Base-by-base conservation (phyloP, 2,888 invertebrate species). In the Thyatira batis region DNA sequence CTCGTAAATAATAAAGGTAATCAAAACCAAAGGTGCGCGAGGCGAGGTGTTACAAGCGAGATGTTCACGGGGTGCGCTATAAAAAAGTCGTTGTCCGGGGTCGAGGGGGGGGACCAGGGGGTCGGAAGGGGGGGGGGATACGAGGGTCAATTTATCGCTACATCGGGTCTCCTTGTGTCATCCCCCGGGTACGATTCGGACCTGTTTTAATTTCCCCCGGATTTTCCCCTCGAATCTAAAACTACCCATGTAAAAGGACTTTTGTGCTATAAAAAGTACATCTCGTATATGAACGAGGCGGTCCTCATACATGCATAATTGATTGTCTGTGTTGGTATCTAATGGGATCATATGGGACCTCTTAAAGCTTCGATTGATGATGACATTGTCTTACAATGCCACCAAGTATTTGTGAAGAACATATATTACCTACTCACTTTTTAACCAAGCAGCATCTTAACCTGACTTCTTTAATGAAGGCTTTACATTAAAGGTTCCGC, bases 121-220 rank as follows among this genome's bases (percentile, higher is more conserved):
- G 46, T 20, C 39, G 50, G 58, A 30, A 52, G 45, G 53, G 52
- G 45, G 51, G 13, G 52, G 52, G 56, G 55, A 57, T 20, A 49
- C 46, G 13, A 50, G 52, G 57, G 55, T 54, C 73, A 76, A 78
- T 79, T 78, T 75, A 78, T 75, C 71, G 78, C 68, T 73, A 73
- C 70, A 73, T 69, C 65, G 67, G 69, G 60, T 58, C 71, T 58
- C 65, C 60, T 57, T 49, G 50, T 56, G 50, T 45, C 55, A 54
- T 69, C 77, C 71, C 76, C 17, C 11, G 71, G 65, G 77, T 44
- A 58, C 67, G 54, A 71, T 77, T 69, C 63, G 50, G 65, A 49
- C 65, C 61, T 65, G 70, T 76, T 77, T 77, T 77, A 73, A 77
- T 73, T 77, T 76, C 69, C 67, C 60, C 55, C 60, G 65, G 65